Percentiles rank a stretch among this genome's conserved stretches.
Conservation (phyloP, 2,888 invertebrate genomes). For the Andrena fulva region DNA sequence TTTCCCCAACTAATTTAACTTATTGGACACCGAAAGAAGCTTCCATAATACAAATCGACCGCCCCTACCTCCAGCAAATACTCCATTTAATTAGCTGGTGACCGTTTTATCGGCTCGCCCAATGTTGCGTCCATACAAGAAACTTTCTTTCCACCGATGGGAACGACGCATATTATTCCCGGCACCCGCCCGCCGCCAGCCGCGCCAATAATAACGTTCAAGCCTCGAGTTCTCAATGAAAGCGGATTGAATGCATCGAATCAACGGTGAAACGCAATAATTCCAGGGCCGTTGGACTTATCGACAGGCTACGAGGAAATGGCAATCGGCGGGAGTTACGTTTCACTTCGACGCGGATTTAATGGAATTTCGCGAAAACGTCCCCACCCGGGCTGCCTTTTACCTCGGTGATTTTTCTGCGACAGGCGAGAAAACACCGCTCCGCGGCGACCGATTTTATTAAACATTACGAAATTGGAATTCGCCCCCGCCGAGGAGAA, state of each 20-base stretch:
- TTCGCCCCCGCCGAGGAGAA: neutral
- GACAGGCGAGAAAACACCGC: neutral
- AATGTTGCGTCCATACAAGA: neutral
- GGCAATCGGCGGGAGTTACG: constrained; percentile 36
- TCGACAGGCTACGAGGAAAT: constrained; percentile 47
- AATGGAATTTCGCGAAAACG: constrained; percentile 40
- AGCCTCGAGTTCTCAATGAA: constrained; percentile 13
- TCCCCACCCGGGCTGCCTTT: neutral
- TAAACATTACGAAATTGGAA: neutral
- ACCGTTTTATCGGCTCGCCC: neutral
- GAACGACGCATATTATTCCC: constrained; percentile 22
- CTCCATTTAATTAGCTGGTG: neutral
- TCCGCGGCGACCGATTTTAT: neutral
- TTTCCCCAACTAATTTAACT: no score
- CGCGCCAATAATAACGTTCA: constrained; percentile 25
- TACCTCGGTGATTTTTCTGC: neutral
- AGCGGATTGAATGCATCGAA: constrained; percentile 35
- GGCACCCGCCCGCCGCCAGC: constrained; percentile 28
- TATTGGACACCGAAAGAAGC: no score
- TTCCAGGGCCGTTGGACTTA: constrained; percentile 44
- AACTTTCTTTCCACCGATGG: constrained; percentile 16
- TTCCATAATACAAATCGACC: neutral
- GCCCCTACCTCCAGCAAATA: neutral
- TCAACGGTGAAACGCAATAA: constrained; percentile 51
- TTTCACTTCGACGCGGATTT: constrained; percentile 42